Base-by-base conservation (phyloP, 2,888 invertebrate species). In the Dimorphilus gyrociliatus region DNA sequence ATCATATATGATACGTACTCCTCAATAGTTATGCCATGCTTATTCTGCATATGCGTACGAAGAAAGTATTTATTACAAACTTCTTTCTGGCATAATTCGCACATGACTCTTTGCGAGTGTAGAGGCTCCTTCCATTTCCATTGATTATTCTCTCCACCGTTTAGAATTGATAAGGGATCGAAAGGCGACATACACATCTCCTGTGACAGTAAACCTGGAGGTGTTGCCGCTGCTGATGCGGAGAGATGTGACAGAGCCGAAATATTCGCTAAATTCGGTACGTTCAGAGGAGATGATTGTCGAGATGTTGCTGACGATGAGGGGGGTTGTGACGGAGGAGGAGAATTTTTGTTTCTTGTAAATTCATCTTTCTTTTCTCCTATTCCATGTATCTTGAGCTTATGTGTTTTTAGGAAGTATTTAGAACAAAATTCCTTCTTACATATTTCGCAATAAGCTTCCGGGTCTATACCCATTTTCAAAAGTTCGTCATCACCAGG, bases 391-490 rank as follows among this genome's bases (percentile, higher is more conserved):
- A 86, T 86, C 63, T 92, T 92, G 56, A 86, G 85, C 58, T 92
- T 92, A 68, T 97, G 97, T 15, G 90, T 90, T 40, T 88, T 75
- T 35, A 97, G 69, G 57, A 92, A 92, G 60, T 94, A 90, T 60
- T 94, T 92, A 65, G 88, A 90, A 69, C 92, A 92, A 32, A 97
- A 69, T 65, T 94, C 90, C 63, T 90, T 90, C 67, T 90, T 85
- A 64, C 97, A 97, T 44, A 97, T 53, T 38, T 56, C 56, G 39
- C 60, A 62, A 41, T 58, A 60, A 12, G 60, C 57, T 32, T 58
- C 58, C n/a, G 60, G 59, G 33, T 60, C 59, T 40, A 59, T 59
- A 26, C 58, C 58, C 42, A 58, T 47, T 35, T 57, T 56, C 19
- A 55, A 47, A 14, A 53, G 47, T 29, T 54, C 56, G n/a, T 53